These are phyloP conservation scores for Sarcophaga carnaria DNA, from an alignment of 2,888 invertebrate species.

Conservation along the genomic window DNA sequence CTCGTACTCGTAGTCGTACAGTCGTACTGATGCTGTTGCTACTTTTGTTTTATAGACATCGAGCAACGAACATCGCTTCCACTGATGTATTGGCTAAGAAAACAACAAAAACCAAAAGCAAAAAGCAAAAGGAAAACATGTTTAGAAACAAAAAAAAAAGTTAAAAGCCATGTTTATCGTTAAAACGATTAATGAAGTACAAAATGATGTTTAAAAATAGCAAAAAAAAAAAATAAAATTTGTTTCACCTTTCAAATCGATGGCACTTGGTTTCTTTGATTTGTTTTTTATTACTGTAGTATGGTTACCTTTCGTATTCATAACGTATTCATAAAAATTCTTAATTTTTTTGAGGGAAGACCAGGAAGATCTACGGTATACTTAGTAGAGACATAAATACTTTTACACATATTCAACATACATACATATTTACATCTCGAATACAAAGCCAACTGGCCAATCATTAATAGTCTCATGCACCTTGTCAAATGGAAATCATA, in stretches of 20 bases:
- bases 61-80: not conserved
- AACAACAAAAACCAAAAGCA: not conserved
- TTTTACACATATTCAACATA: too few species aligned
- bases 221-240: not conserved
- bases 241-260: not conserved
- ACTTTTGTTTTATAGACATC: not conserved
- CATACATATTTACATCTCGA: too few species aligned
- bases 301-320: too few species aligned
- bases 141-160: constrained; percentile 35
- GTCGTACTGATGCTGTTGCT: not conserved
- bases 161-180: constrained; percentile 51
- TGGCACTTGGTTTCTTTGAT: not conserved
- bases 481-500: too few species aligned
- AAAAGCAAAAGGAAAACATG: constrained; percentile 6
- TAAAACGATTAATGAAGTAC: constrained; percentile 61
- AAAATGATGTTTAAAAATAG: constrained; percentile 58
- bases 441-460: too few species aligned
- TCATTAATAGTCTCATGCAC: too few species aligned
- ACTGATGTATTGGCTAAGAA: not conserved
- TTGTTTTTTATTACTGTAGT: not conserved
- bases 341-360: too few species aligned
- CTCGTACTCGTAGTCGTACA: not conserved
- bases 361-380: too few species aligned
- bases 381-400: too few species aligned
- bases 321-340: too few species aligned